Base-by-base conservation (phyloP, 2,888 invertebrate genomes). In the Phytoseiulus persimilis region DNA sequence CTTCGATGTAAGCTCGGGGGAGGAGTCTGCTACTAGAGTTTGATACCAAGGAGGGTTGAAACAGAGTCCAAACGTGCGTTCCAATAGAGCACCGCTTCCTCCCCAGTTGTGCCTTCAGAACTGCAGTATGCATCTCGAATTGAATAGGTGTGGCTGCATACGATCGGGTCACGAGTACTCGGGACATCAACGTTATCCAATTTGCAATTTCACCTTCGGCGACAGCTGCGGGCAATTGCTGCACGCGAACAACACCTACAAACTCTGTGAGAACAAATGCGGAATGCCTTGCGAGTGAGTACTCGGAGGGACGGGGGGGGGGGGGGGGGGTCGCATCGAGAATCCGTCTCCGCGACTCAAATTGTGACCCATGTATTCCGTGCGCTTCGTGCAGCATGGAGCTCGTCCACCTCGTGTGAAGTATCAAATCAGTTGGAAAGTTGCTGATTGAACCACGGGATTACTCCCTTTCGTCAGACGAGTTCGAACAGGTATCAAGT, bases 241-340 rank as follows among this genome's bases (percentile, higher is more conserved):
- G 33, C 31, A 87, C 32, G 32, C 32, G 87, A 87, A 33, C 33
- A 28, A 32, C 87, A 33, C 33, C 33, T 87, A 87, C 33, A 45
- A 87, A 5, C 6, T 39, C n/a, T 87, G 87, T 23, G 33, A 87
- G 11, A 87, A 32, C 28, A 28, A 0, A 6, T 87, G 87, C 87
- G 87, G 87, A 11, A 87, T 87, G 87, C 87, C 87, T 23, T 87
- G 87, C 87, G 32, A 87, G 87, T 87, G 33, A 87, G 87, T 87
- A 23, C 9, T 3, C 9, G 5, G 39, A 9, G 39, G 9, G 39
- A 39, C 39, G 3, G 3, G 3, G 9, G 39, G 39, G 5, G 3
- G 39, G 9, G 9, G 5, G 3, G 5, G 9, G 3, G 39, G 39
- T 39, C 39, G 5, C 39, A 3, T 39, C 39, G 39, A n/a, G n/a